Evolutionary conservation across 1,140 invertebrate genomes (phyloP), one percentile per base, ranked within the genome.

Genomic region (Calephelis nemesis): DNA sequence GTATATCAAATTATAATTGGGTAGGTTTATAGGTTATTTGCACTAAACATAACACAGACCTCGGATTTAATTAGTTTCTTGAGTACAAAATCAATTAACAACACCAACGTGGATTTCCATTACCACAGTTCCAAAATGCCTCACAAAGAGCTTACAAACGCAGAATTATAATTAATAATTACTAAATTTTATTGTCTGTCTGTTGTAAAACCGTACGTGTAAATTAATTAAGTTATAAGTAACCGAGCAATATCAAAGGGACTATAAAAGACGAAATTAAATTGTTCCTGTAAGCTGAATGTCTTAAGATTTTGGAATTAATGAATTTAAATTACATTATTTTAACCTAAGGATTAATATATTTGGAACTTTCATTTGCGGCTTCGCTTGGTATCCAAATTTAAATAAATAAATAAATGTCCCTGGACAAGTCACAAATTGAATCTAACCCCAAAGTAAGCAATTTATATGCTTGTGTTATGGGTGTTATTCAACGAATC

Each of bases 41-140:
- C 84, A 82, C 78, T 74, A 78, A 81, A 84, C 77, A 84, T 88
- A 83, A 83, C 79, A 84, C 80, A 88, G 87, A 88, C 86, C 86
- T 83, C 85, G 85, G 88, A 77, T 86, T 81, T 88, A 88, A 91
- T 91, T 91, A 89, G 85, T 88, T 91, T 87, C 80, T 83, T 75
- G 79, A 83, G 75, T 82, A 85, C 79, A 87, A 85, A 87, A 91
- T 87, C 87, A 89, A 91, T 91, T 87, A 86, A 88, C 86, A 77
- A 74, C 80, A 84, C 81, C 82, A 89, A 81, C 78, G 77, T 75
- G 75, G 74, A 77, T 67, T 72, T 69, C 63, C 69, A 63, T 70
- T 62, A 83, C 85, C 84, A 77, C 83, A 84, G 82, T 74, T 78
- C 74, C 84, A 30, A 64, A 64, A 19, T 39, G 13, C 9, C 30